These are phyloP conservation scores for Tachyglossus aculeatus DNA, from an alignment of 2,797 vertebrate genomes.

Conservation along the genomic window DNA sequence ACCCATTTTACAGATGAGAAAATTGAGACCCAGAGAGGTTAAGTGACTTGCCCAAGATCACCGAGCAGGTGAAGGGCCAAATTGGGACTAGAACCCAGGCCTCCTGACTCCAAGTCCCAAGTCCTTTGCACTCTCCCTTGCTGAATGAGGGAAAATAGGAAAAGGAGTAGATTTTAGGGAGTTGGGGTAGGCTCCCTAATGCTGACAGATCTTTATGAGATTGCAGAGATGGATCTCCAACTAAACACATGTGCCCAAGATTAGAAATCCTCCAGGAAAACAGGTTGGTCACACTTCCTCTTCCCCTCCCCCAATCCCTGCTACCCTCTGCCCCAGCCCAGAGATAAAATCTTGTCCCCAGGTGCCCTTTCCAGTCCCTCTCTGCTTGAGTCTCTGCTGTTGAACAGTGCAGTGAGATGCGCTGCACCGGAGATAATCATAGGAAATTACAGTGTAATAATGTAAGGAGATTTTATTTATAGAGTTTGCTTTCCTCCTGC, in stretches of 20 bases:
- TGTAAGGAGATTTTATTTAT: constrained; percentile 69
- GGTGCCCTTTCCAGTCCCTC: accelerated
- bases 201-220: constrained; percentile 39
- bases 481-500: constrained; percentile 58
- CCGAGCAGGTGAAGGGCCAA: no score
- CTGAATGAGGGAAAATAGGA: no score
- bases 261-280: neutral
- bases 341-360: accelerated
- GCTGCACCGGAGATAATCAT: constrained; percentile 58
- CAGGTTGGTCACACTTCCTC: neutral
- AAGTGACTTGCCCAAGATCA: no score
- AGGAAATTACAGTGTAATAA: constrained; percentile 66
- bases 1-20: no score
- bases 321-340: neutral
- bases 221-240: constrained; percentile 64
- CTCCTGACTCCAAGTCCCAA: no score
- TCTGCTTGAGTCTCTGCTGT: neutral
- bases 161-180: no score
- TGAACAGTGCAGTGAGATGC: neutral
- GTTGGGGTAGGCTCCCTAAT: no score
- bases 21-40: no score
- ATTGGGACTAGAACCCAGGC: no score
- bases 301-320: neutral
- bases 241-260: no score
- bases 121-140: no score